Conservation (phyloP, 2,888 invertebrate genomes). For the Aspidiotus destructor region DNA sequence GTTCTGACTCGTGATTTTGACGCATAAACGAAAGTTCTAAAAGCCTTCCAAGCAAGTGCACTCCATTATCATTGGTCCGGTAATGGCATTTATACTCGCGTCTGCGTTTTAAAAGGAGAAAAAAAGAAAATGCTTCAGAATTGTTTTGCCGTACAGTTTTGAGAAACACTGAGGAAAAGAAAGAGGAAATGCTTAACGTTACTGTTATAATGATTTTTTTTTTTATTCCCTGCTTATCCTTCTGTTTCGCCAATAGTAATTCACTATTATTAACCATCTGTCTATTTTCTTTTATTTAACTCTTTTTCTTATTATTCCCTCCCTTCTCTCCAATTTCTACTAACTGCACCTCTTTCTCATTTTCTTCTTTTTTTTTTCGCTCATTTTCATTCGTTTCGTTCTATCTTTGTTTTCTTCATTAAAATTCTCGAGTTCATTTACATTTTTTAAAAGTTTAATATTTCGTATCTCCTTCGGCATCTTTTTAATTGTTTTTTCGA, state of each 20-base stretch:
- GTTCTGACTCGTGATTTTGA: no score
- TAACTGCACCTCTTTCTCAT: background rate
- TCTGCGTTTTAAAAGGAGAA: no score
- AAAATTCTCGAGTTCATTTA: conserved; percentile 33
- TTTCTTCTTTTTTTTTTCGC: conserved; percentile 2
- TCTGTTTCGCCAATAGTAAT: conserved; percentile 28
- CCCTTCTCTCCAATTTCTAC: background rate
- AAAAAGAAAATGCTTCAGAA: no score
- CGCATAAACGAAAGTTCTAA: no score
- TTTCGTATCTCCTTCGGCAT: conserved; percentile 29
- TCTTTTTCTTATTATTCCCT: conserved; percentile 27
- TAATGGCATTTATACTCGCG: no score
- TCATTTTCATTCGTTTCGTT: conserved; percentile 10
- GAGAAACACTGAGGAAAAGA: background rate
- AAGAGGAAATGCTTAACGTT: background rate
- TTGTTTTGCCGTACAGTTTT: no score
- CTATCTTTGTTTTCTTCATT: conserved; percentile 32
- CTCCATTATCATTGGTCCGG: no score
- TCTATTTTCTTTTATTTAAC: conserved; percentile 31
- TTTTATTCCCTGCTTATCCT: conserved; percentile 19
- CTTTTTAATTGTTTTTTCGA: conserved; percentile 33
- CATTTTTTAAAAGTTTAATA: conserved; percentile 32
- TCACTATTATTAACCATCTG: conserved; percentile 31
- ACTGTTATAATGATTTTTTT: conserved; percentile 24
- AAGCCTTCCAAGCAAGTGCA: no score